Base-by-base conservation (phyloP, 1,140 invertebrate species). In the Teleopsis dalmanni region DNA sequence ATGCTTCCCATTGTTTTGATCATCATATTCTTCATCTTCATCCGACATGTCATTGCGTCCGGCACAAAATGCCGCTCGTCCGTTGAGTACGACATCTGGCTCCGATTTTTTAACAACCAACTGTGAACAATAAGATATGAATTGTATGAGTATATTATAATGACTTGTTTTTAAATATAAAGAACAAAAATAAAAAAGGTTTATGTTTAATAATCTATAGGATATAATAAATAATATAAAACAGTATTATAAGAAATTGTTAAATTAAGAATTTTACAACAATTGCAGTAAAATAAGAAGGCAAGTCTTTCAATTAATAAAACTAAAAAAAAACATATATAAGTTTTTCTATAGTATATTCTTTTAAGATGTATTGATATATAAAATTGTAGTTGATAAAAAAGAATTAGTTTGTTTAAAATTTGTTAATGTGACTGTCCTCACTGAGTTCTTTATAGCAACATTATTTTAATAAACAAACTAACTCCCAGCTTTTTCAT, bases 31-130 rank as follows among this genome's bases (percentile, higher is more conserved):
- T 11, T 51, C 57, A 34, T 85, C 84, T 18, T 80, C 78, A 13
- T 84, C 86, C 14, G 81, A 83, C 57, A 88, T 74, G 58, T 88
- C 85, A 62, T 86, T 81, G 42, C 81, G 73, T 50, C 85, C 87
- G 10, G 85, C 86, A 51, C 80, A 81, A 7, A 87, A 65, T 3
- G 88, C 88, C 65, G 87, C 88, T 45, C 85, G 73, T 26, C 88
- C 88, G 62, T 84, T 86, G 26, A 91, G 74, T 47, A 91, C 84
- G 41, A 72, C 47, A 23, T 65, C 57, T 6, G 61, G 64, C 55
- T 74, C 73, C 16, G 75, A 73, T 58, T 78, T 78, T 59, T 78
- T 78, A 55, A 78, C 73, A 58, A 77, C 78, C 54, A 75, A 74
- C 77, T 75, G 57, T 54, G 52, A 43, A 54, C 43, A 53, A 56